Evolutionary conservation across 1,140 invertebrate genomes (phyloP).

Genomic region (Pseudomyrmex flavicornis): DNA sequence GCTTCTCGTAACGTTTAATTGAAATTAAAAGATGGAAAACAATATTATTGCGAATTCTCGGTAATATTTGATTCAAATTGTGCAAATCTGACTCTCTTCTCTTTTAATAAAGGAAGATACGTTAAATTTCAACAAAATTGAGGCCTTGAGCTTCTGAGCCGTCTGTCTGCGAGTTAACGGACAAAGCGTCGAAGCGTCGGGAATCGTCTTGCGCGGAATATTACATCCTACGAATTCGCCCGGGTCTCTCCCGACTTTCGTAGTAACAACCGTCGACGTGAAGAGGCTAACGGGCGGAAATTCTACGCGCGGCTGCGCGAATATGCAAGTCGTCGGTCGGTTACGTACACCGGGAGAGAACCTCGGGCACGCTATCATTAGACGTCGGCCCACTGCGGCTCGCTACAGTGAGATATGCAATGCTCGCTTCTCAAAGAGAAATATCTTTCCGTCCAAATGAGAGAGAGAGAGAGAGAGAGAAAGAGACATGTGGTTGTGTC

Average conservation of each 20-base stretch:
- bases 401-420: conserved; percentile 27
- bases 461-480: not conserved
- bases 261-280: conserved; percentile 56
- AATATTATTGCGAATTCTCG: not conserved
- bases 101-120: not conserved
- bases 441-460: conserved; percentile 5
- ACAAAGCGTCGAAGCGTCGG: conserved; percentile 44
- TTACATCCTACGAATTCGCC: conserved; percentile 55
- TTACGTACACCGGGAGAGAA: not conserved
- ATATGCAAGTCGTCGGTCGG: conserved; percentile 28
- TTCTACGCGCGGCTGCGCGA: conserved; percentile 58
- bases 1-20: not conserved
- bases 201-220: conserved; percentile 26
- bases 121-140: conserved; percentile 27
- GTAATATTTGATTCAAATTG: not conserved
- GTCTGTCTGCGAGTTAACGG: conserved; percentile 32
- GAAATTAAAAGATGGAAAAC: not conserved
- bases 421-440: conserved; percentile 29
- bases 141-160: not conserved
- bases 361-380: conserved; percentile 37
- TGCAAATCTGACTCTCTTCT: not conserved
- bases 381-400: conserved; percentile 42
- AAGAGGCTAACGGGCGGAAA: conserved; percentile 67
- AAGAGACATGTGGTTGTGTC: not conserved
- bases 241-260: conserved; percentile 47